Conservation (phyloP, 30 jellyfish, hydroid and myxozoan genomes). For the Hydractinia symbiolongicarpus region DNA sequence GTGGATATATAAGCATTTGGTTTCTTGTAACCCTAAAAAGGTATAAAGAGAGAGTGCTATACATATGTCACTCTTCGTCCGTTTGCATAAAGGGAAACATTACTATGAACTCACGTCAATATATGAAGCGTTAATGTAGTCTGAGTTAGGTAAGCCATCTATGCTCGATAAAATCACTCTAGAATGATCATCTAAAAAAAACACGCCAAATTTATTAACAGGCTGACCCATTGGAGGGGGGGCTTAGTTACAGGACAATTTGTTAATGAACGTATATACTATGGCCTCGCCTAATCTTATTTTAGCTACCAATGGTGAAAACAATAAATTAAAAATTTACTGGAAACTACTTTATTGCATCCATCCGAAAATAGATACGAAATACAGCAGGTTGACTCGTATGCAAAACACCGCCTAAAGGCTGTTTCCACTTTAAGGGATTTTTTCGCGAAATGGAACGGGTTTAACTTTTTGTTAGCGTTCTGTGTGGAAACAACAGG, state of each 20-base stretch:
- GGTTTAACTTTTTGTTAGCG: too few species aligned
- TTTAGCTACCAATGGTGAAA: too few species aligned
- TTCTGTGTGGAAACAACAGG: too few species aligned
- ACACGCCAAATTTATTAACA: neutral
- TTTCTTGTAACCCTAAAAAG: constrained; percentile 59
- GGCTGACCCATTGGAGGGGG: neutral
- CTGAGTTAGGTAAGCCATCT: constrained; percentile 58
- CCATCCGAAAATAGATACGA: too few species aligned
- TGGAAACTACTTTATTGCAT: too few species aligned
- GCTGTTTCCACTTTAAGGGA: too few species aligned
- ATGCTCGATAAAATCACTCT: constrained; percentile 65
- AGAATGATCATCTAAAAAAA: constrained; percentile 77
- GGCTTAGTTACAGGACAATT: neutral
- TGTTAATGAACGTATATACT: too few species aligned
- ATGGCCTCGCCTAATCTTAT: too few species aligned
- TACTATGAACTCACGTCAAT: constrained; percentile 58
- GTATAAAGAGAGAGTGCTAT: neutral
- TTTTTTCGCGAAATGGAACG: too few species aligned
- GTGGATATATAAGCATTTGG: constrained; percentile 85
- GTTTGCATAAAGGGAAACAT: neutral
- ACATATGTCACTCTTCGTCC: neutral
- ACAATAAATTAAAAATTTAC: too few species aligned
- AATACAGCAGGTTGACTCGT: too few species aligned
- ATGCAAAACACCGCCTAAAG: too few species aligned
- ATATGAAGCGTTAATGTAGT: constrained; percentile 81